Evolutionary conservation across 2,113 vertebrate genomes (phyloP), one percentile per base, ranked within the genome.

Genomic region (Bubo blakistoni): DNA sequence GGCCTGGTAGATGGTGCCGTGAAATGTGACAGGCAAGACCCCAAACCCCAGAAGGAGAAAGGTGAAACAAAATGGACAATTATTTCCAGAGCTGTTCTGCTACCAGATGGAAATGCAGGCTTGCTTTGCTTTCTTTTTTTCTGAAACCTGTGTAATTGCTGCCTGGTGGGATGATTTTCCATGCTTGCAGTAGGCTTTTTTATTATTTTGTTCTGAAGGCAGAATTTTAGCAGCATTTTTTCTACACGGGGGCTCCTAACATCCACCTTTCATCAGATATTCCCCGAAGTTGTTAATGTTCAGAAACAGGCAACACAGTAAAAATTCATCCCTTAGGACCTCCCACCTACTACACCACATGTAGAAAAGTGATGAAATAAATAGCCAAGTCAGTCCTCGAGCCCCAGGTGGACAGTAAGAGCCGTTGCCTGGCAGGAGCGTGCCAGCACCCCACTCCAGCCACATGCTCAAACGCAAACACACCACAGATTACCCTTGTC

Each of bases 11-110:
- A 12, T 3, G 38, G 18, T 46, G 42, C 49, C 19, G 2, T n/a
- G 74, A 84, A 78, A 65, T 21, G 49, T 40, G 66, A 47, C 51
- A 58, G 40, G 26, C 34, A 46, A 69, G 54, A 76, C 62, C 18
- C 83, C 61, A 58, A 92, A 69, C 42, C 66, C 38, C 73, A 47
- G 62, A 58, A 88, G 32, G 42, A 83, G n/a, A 80, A 54, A 91
- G 36, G 55, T 76, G 65, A 81, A 94, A 91, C 11, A 40, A 85
- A 96, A 84, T 2, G 47, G 65, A 67, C 62, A 57, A 20, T 72
- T 71, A 55, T 46, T 93, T 90, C 40, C 90, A 63, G 80, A 78
- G 59, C 29, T 66, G 36, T 55, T 93, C 59, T 16, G 19, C 8
- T 74, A 52, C 29, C 62, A 87, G 73, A 58, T 46, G 47, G 89